phyloP scores from a whole-genome alignment of 2,888 invertebrate genomes.

The Drosophila formosana region DNA sequence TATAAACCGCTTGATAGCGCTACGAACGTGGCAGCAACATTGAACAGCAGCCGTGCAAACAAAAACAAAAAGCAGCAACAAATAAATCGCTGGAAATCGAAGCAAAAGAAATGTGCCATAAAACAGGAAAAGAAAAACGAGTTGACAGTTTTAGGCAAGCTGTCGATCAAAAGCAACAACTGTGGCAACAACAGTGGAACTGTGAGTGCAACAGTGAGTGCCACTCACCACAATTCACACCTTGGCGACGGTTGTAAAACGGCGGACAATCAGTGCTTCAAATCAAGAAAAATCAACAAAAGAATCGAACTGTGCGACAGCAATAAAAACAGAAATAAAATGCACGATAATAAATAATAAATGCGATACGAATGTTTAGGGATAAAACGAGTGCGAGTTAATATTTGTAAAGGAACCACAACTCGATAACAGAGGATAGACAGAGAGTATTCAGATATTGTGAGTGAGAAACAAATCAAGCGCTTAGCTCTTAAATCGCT shows the following conservation, averaged over 20 bases:
- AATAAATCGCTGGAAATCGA: slow-evolving; percentile 76
- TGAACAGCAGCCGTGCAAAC: slow-evolving; percentile 51
- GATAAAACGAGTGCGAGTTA: slow-evolving; percentile 1
- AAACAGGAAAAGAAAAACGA: slow-evolving; percentile 53
- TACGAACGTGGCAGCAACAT: slow-evolving; percentile 25
- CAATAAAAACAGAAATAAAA: slow-evolving; percentile 43
- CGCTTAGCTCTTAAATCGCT: too few relatives aligned
- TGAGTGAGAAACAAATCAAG: too few relatives aligned
- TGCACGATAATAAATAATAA: slow-evolving; percentile 44
- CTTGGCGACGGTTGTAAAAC: slow-evolving; percentile 72
- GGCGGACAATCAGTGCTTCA: slow-evolving; percentile 72
- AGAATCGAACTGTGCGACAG: slow-evolving; percentile 61
- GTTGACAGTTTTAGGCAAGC: slow-evolving; percentile 82
- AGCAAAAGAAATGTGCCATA: slow-evolving; percentile 71
- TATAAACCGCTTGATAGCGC: slow-evolving; percentile 50
- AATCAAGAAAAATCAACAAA: slow-evolving; percentile 80
- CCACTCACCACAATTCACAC: slow-evolving; percentile 63
- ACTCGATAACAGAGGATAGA: slow-evolving; percentile 8
- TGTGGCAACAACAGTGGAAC: slow-evolving; percentile 17
- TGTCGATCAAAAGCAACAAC: slow-evolving; percentile 67
- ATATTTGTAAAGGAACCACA: slow-evolving; percentile 38
- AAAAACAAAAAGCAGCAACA: slow-evolving; percentile 19
- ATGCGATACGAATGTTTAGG: slow-evolving; percentile 1
- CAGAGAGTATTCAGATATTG: background rate
- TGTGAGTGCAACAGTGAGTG: slow-evolving; percentile 23